These are phyloP conservation scores for Frankliniella fusca DNA, from an alignment of 2,888 invertebrate species.

Conservation along the genomic window DNA sequence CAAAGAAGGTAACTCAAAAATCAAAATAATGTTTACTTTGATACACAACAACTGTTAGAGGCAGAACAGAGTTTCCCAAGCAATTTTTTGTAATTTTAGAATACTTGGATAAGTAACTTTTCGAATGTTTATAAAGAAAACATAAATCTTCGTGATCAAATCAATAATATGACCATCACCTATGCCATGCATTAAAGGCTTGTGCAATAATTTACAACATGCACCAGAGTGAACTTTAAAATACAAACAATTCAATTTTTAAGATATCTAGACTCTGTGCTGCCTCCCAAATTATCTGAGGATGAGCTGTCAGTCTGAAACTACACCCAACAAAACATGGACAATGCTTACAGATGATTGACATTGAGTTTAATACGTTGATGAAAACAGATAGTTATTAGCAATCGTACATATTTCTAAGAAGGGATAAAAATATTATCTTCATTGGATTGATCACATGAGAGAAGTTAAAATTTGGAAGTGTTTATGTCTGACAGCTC, in stretches of 20 bases:
- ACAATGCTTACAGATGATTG: not conserved
- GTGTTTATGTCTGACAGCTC: no score
- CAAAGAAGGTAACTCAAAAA: not conserved
- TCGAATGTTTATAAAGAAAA: no score
- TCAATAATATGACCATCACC: no score
- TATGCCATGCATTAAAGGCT: not conserved
- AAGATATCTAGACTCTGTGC: not conserved
- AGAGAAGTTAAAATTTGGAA: no score
- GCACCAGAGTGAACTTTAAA: not conserved
- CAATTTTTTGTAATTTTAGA: no score
- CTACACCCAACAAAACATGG: not conserved
- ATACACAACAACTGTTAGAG: not conserved
- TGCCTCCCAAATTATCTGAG: not conserved
- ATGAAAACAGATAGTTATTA: no score
- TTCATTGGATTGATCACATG: not conserved
- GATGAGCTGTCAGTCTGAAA: not conserved
- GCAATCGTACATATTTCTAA: no score
- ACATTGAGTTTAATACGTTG: not conserved
- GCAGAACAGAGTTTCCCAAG: not conserved
- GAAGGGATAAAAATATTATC: not conserved
- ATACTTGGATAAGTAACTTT: no score
- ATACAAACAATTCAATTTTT: not conserved
- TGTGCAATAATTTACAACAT: not conserved
- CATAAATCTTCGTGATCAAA: no score
- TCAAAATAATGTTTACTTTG: not conserved